Base-by-base conservation (phyloP, 2,797 vertebrate species). In the Dipus sagitta region DNA sequence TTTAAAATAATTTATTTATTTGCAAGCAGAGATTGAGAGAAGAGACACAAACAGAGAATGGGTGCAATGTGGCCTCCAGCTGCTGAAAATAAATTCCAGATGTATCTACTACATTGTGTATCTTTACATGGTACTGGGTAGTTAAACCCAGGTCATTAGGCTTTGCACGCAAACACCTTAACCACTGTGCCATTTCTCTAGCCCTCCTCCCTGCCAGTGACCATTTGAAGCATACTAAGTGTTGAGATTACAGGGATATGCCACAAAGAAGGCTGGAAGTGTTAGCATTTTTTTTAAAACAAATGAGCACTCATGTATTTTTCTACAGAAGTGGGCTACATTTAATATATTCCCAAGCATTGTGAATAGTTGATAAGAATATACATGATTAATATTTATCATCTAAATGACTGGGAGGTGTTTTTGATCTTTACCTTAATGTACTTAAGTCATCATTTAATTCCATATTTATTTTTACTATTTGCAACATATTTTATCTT, bases 311-410 rank as follows among this genome's bases (percentile, higher is more conserved):
- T 67, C 9, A 74, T 67, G 23, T 91, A 23, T 24, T 52, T 60
- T 5, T 71, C 17, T 72, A 18, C 67, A 30, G 9, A 5, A 23
- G 30, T 78, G 5, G 0, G 47, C 94, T 89, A 17, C 68, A 71
- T 85, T 83, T 78, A 94, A 87, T 62, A 21, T 2, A 0, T 81
- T 24, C 21, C 21, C 3, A 83, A 15, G 3, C 42, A 34, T 72
- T 85, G 23, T 28, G 28, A 85, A 58, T 58, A 85, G 58, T 58
- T 32, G 54, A 3, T 85, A 58, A 70, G 54, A 68, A 71, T 0
- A 64, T 64, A 12, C 24, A 94, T 58, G 34, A 72, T 58, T 96
- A 20, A 68, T 64, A 64, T 90, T 64, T 86, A 47, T 20, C 42
- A 74, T 52, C 24, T 76, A 72, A 32, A 64, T 20, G 80, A 17